These are phyloP conservation scores for Otolemur crassicaudatus DNA, from an alignment of 2,797 vertebrate species.

Conservation along the genomic window DNA sequence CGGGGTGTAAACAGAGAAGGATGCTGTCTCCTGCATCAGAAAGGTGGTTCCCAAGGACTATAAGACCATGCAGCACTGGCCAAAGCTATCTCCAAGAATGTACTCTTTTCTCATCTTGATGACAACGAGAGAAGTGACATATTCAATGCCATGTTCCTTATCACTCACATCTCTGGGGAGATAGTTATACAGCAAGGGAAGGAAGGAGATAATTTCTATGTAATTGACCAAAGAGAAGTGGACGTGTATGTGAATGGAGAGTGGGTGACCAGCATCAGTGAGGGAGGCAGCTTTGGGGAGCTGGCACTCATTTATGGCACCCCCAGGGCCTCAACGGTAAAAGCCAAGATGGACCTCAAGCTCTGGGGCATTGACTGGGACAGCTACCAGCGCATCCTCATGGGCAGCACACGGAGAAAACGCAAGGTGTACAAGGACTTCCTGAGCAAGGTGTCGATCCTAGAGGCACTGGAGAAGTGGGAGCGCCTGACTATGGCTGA, in stretches of 20 bases:
- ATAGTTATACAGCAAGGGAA: no score
- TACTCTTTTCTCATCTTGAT: constrained; percentile 97
- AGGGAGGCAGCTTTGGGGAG: constrained; percentile 98
- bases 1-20: constrained; percentile 98
- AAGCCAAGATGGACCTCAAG: constrained; percentile 98
- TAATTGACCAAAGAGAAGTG: background rate
- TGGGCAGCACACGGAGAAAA: constrained; percentile 97
- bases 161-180: no score
- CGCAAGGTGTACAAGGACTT: constrained; percentile 99
- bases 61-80: constrained; percentile 98
- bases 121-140: constrained; percentile 95
- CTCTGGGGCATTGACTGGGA: constrained; percentile 98
- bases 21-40: constrained; percentile 97
- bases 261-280: constrained; percentile 97
- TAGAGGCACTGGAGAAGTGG: constrained; percentile 93
- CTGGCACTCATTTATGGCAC: constrained; percentile 97
- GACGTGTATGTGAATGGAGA: constrained; percentile 98
- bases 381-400: constrained; percentile 97
- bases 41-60: constrained; percentile 99
- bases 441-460: constrained; percentile 97
- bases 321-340: constrained; percentile 96
- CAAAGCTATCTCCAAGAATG: constrained; percentile 98
- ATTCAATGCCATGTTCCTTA: no score
- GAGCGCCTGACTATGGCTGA: constrained; percentile 91
- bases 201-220: no score